Evolutionary conservation across 1,140 invertebrate genomes (phyloP).

Genomic region (Carcinoscorpius rotundicauda): DNA sequence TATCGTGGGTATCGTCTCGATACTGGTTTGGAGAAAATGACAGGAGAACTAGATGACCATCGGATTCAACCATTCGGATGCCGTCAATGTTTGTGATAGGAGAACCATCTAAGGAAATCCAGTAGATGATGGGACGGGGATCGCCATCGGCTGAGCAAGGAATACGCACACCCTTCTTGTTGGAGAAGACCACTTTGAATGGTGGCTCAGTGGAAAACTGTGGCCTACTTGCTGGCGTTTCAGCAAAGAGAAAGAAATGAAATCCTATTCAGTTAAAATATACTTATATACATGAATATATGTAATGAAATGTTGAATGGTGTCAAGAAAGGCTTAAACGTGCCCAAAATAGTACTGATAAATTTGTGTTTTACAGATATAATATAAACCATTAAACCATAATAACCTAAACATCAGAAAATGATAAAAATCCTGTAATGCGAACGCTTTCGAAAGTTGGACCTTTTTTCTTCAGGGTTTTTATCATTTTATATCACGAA

Average conservation of each 20-base stretch:
- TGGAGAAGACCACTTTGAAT: constrained; percentile 81
- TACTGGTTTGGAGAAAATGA: constrained; percentile 87
- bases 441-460: too few species aligned
- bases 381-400: too few species aligned
- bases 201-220: constrained; percentile 84
- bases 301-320: too few species aligned
- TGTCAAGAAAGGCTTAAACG: too few species aligned
- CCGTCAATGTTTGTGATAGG: constrained; percentile 8
- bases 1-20: constrained; percentile 47
- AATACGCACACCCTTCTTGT: constrained; percentile 80
- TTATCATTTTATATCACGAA: too few species aligned
- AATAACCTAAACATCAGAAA: too few species aligned
- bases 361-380: too few species aligned
- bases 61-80: constrained; percentile 6
- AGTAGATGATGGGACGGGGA: constrained; percentile 81
- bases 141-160: constrained; percentile 82
- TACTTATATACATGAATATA: too few species aligned
- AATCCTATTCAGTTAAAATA: background rate
- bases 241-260: constrained; percentile 1
- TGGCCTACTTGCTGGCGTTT: constrained; percentile 44
- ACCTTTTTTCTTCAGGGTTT: too few species aligned
- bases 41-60: constrained; percentile 52
- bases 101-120: constrained; percentile 40
- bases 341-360: too few species aligned
- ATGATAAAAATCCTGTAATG: too few species aligned